A percentile compares a stretch with the other conserved stretches of the same genome.
Evolutionary conservation across 2,797 vertebrate genomes (phyloP).

Genomic region (Cuniculus paca): DNA sequence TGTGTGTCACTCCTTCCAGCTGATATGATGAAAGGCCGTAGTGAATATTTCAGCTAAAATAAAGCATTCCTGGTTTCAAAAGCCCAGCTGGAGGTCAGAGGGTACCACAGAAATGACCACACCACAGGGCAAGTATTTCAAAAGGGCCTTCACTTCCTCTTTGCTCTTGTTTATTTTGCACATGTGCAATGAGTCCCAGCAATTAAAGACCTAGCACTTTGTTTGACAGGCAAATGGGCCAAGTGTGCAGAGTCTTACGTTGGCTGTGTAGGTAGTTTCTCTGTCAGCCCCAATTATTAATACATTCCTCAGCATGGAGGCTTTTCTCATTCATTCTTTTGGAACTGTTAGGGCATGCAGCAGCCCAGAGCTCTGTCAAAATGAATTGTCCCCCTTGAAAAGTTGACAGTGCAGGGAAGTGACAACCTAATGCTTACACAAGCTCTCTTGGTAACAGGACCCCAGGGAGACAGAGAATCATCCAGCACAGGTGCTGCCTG

Average conservation of each 20-base stretch:
- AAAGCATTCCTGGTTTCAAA: constrained; percentile 20
- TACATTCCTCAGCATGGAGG: constrained; percentile 87
- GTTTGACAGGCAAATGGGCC: constrained; percentile 83
- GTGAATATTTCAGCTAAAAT: constrained; percentile 60
- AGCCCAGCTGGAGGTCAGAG: constrained; percentile 45
- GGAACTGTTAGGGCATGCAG: constrained; percentile 88
- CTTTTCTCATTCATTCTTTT: constrained; percentile 86
- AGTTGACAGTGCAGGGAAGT: constrained; percentile 86
- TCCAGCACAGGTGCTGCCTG: constrained; percentile 74
- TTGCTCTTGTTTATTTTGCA: background rate
- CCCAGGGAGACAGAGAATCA: constrained; percentile 82
- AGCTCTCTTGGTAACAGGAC: constrained; percentile 87
- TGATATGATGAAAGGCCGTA: background rate
- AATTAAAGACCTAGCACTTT: constrained; percentile 44
- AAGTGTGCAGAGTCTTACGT: constrained; percentile 65
- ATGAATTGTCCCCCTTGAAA: constrained; percentile 86
- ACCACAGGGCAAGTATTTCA: background rate
- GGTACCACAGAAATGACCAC: constrained; percentile 15
- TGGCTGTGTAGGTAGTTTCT: constrained; percentile 79
- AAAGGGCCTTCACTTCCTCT: background rate
- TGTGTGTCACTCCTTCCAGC: constrained; percentile 25
- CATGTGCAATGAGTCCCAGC: background rate
- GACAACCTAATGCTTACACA: constrained; percentile 91
- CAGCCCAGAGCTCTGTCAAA: constrained; percentile 89
- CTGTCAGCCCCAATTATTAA: constrained; percentile 87